Base-by-base conservation (phyloP, 2,888 invertebrate genomes). In the Drosophila merina region DNA sequence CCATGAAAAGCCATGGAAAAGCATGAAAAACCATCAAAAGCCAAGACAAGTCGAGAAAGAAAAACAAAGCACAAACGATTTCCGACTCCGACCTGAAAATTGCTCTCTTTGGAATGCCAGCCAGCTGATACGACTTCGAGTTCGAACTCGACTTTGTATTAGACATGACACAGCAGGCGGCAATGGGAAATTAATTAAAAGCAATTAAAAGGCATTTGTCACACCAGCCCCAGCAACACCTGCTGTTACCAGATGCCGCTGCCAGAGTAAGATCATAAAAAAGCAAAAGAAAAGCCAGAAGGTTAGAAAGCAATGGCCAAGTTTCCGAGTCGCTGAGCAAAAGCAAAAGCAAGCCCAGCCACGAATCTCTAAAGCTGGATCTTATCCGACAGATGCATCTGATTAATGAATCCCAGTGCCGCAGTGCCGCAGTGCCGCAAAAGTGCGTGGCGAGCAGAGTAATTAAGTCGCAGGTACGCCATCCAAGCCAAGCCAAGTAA, bases 331-430 rank as follows among this genome's bases (percentile, higher is more conserved):
- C 80, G 84, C 73, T 80, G 80, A 62, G 44, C 55, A 28, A 50
- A 20, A 14, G 40, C 14, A 14, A 14, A 14, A 14, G 14, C 14
- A 42, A 10, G 40, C 40, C 20, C 20, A 20, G 20, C 20, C 20
- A 20, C 20, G 20, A 33, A 28, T 12, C 38, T 26, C n/a, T 5
- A 40, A 20, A 30, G 51, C 48, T 40, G 28, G 10, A 30, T 74
- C 75, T 86, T 88, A 86, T 88, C 83, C 86, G 83, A 86, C 86
- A 87, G 86, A 83, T 84, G 84, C 84, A 86, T 86, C 84, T 88
- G 88, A 88, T 88, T 84, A 84, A 84, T 84, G 86, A 79, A 82
- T 82, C 79, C 76, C 79, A 74, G 69, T 64, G 72, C 75, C 76
- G 66, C 75, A 72, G 2, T 20, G 20, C 20, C 20, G 20, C 79